A percentile compares a stretch with the other conserved stretches of the same genome.
These are phyloP conservation scores for Chlorospingus flavigularis DNA, from an alignment of 2,797 vertebrate genomes.

Conservation along the genomic window DNA sequence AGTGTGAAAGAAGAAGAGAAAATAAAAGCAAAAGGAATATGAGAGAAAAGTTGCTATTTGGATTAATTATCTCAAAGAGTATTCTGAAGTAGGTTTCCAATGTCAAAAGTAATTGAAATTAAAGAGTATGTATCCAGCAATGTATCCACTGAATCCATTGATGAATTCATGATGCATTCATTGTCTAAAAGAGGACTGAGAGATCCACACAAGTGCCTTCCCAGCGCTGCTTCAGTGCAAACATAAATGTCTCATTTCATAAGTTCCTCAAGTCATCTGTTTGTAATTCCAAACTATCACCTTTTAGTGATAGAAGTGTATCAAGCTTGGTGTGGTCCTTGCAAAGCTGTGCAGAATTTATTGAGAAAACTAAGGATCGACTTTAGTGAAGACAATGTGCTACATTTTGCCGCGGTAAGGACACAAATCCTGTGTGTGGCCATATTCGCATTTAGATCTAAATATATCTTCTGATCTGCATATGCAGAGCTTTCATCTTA, in stretches of 20 bases:
- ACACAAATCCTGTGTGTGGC: not conserved
- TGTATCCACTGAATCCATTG: not conserved
- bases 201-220: not conserved
- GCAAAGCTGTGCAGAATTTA: slow-evolving; percentile 74
- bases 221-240: not conserved
- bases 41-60: not conserved
- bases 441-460: not conserved
- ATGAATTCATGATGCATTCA: not conserved
- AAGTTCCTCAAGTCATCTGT: not conserved
- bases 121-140: not conserved
- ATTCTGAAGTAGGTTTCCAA: not conserved
- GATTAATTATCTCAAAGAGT: not conserved
- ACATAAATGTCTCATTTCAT: not conserved
- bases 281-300: not conserved
- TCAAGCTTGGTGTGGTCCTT: slow-evolving; percentile 80
- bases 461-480: not conserved
- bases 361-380: slow-evolving; percentile 74
- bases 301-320: slow-evolving; percentile 77
- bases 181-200: not conserved
- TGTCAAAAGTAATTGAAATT: not conserved
- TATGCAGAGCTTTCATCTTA: not conserved
- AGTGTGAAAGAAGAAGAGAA: not conserved
- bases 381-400: slow-evolving; percentile 68
- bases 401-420: slow-evolving; percentile 78
- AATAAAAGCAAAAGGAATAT: not conserved